phyloP scores from a whole-genome alignment of 2,888 invertebrate species.

The Disparrhopalites patrizii region DNA sequence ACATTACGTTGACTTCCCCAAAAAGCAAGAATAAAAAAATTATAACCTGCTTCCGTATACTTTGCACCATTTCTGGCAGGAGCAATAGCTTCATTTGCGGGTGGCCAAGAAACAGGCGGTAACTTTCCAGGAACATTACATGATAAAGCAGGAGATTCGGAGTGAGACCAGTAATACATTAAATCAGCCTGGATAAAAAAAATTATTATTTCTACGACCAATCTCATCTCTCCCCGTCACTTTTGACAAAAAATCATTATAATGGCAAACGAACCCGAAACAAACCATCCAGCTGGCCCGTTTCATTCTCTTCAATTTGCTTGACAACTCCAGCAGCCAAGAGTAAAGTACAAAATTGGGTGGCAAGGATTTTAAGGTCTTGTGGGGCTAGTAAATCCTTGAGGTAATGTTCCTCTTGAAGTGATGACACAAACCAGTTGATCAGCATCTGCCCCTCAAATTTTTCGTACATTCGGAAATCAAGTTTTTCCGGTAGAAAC shows the following conservation, averaged over 20 bases:
- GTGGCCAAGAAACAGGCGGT: constrained; percentile 70
- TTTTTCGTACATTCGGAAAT: constrained; percentile 81
- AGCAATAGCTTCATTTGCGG: constrained; percentile 51
- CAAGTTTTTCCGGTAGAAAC: constrained; percentile 78
- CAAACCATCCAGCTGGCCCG: constrained; percentile 59
- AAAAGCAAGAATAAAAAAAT: background rate
- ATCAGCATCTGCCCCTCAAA: constrained; percentile 93
- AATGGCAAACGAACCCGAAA: constrained; percentile 63
- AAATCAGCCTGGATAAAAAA: constrained; percentile 62
- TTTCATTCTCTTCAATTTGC: constrained; percentile 71
- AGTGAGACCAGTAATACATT: constrained; percentile 88
- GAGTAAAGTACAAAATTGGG: constrained; percentile 82
- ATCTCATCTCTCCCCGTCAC: background rate
- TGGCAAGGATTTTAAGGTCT: constrained; percentile 70
- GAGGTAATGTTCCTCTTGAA: constrained; percentile 66
- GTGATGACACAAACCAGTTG: constrained; percentile 80
- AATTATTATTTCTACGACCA: background rate
- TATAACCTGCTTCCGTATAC: constrained; percentile 53
- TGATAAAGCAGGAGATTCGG: constrained; percentile 64
- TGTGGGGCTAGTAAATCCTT: constrained; percentile 62
- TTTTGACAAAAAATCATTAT: background rate
- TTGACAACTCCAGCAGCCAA: constrained; percentile 79
- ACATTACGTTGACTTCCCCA: too few species aligned
- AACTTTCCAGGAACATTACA: constrained; percentile 69
- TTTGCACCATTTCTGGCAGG: constrained; percentile 50